Evolutionary conservation across 1,140 invertebrate species (phyloP), one percentile per base, ranked within the genome.

Genomic region (Campoletis sonorensis): DNA sequence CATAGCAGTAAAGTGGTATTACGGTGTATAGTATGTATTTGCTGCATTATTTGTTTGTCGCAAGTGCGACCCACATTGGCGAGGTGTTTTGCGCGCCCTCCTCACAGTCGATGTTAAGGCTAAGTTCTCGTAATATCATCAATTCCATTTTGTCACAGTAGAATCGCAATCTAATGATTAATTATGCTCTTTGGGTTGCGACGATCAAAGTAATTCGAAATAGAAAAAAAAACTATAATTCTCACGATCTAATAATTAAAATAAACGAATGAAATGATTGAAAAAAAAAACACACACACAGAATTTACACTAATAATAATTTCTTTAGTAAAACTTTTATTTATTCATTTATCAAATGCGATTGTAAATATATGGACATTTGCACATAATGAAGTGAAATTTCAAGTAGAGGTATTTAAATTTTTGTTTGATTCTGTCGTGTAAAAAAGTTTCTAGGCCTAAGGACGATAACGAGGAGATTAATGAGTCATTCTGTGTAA

Each of bases 1-100:
- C 61, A 67, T 78, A 51, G 45, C 72, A 67, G 76, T 58, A 78
- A 78, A 45, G 49, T 54, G 15, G 37, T 33, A 10, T 11, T 78
- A 64, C 54, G 21, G 73, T n/a, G n/a, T n/a, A 37, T 18, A 23
- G n/a, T 78, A 45, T 1, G 61, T 78, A 78, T 26, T 70, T 70
- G 4, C 26, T 70, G 67, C 67, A 33, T 27, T 13, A 70, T n/a
- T 75, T 27, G 40, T 49, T 78, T 23, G 76, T 61, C 27, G 27
- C 76, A 61, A 64, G 54, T 61, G 75, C 54, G 76, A 78, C 76
- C 76, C 76, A 78, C 30, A 78, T 78, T 61, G n/a, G 16, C 54
- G 75, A 61, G 27, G 27, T 61, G 30, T 54, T 54, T 70, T 18
- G 67, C 67, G 67, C 67, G 67, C 40, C 45, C 58, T 77, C 51